Conservation (phyloP, 2,888 invertebrate genomes). For the Ectropis crepuscularia region DNA sequence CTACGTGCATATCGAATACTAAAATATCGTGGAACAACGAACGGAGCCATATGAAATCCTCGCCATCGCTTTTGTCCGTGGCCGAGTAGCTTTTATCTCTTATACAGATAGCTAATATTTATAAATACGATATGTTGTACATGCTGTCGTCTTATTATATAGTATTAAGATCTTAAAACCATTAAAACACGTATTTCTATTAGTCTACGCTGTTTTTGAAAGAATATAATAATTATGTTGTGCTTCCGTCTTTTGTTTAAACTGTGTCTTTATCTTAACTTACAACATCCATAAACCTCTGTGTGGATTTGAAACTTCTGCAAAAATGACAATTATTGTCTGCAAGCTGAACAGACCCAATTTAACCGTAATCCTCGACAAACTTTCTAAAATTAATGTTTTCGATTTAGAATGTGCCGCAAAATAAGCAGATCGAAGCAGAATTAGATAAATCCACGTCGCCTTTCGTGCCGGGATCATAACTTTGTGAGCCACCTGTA, state of each 20-base stretch:
- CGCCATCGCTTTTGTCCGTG: too few relatives aligned
- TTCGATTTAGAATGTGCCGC: conserved; percentile 61
- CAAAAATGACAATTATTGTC: too few relatives aligned
- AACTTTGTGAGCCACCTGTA: conserved; percentile 73
- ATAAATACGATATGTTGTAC: too few relatives aligned
- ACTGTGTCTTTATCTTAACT: too few relatives aligned
- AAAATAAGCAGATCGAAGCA: conserved; percentile 67
- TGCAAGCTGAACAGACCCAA: background rate
- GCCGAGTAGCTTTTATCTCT: too few relatives aligned
- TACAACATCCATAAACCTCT: too few relatives aligned
- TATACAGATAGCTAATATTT: too few relatives aligned
- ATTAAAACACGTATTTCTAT: too few relatives aligned
- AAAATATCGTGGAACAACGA: background rate
- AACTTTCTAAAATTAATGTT: conserved; percentile 68
- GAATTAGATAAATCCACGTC: conserved; percentile 69
- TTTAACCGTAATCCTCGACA: conserved; percentile 44
- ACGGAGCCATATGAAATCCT: background rate
- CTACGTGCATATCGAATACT: conserved; percentile 35
- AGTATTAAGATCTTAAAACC: background rate
- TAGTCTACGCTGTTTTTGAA: too few relatives aligned
- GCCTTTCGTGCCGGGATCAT: conserved; percentile 59
- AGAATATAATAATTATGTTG: too few relatives aligned
- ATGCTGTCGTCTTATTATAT: background rate
- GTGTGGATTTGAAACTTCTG: too few relatives aligned
- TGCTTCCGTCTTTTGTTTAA: too few relatives aligned